Evolutionary conservation across 2,888 invertebrate genomes (phyloP).

Genomic region (Boloria euphrosyne): DNA sequence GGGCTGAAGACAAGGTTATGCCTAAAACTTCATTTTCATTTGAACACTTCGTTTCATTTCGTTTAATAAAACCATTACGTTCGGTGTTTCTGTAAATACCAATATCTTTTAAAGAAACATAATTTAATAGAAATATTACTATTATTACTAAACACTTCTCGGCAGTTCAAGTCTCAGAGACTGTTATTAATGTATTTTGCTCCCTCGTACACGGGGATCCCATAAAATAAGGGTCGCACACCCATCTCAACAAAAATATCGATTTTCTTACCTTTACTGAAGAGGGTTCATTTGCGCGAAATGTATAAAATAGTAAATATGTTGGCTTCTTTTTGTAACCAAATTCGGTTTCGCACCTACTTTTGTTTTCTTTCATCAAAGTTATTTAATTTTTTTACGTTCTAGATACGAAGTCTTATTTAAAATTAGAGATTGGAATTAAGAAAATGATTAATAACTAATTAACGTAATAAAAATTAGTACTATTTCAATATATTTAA

Average conservation of each 20-base stretch:
- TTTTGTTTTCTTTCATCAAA: neutral
- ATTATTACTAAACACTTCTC: conserved; percentile 22
- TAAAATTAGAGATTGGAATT: too few relatives aligned
- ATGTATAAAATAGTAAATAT: conserved; percentile 31
- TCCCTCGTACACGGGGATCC: conserved; percentile 41
- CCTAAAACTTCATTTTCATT: too few relatives aligned
- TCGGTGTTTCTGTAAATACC: too few relatives aligned
- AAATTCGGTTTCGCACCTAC: conserved; percentile 11
- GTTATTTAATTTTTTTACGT: neutral
- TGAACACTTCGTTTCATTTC: too few relatives aligned
- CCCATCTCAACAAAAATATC: conserved; percentile 37
- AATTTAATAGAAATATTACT: conserved; percentile 8
- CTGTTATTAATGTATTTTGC: conserved; percentile 68
- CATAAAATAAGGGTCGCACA: conserved; percentile 37
- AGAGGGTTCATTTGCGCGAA: conserved; percentile 34
- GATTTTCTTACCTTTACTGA: conserved; percentile 35
- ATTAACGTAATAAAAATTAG: too few relatives aligned
- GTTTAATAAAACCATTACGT: too few relatives aligned
- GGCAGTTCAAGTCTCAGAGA: conserved; percentile 35
- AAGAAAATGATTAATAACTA: too few relatives aligned
- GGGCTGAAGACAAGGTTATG: too few relatives aligned
- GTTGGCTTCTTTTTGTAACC: conserved; percentile 13
- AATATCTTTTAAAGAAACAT: neutral
- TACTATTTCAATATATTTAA: too few relatives aligned
- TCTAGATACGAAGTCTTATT: neutral